Conservation (phyloP, 2,797 vertebrate genomes). For the Labroides dimidiatus region DNA sequence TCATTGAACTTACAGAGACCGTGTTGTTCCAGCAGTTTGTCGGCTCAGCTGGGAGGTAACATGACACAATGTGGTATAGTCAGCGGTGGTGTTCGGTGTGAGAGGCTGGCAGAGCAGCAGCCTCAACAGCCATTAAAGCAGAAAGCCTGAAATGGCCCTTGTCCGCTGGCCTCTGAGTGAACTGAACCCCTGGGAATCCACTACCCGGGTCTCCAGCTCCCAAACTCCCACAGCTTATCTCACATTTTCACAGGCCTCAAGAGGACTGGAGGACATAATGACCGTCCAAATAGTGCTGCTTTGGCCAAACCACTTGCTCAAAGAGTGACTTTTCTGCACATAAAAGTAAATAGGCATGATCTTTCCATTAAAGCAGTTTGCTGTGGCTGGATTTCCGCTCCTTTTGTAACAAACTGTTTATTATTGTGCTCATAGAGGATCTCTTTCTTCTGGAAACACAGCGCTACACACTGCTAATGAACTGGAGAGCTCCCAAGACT, state of each 20-base stretch:
- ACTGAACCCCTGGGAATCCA: slow-evolving; percentile 72
- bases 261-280: slow-evolving; percentile 55
- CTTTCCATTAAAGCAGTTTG: slow-evolving; percentile 6
- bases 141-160: slow-evolving; percentile 70
- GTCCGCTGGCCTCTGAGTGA: slow-evolving; percentile 76
- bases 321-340: slow-evolving; percentile 32
- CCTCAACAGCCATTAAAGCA: slow-evolving; percentile 64
- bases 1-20: slow-evolving; percentile 55
- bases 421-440: slow-evolving; percentile 45
- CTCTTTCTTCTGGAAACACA: slow-evolving; percentile 46
- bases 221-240: slow-evolving; percentile 69
- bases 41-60: slow-evolving; percentile 58
- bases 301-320: slow-evolving; percentile 37
- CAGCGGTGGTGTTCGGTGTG: slow-evolving; percentile 30
- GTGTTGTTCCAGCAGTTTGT: slow-evolving; percentile 63
- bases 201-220: slow-evolving; percentile 38
- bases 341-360: slow-evolving; percentile 36
- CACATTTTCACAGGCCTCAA: slow-evolving; percentile 67
- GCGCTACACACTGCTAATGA: slow-evolving; percentile 24
- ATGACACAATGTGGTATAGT: slow-evolving; percentile 59
- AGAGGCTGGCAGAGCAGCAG: slow-evolving; percentile 24
- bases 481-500: slow-evolving; percentile 47
- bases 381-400: slow-evolving; percentile 32
- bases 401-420: slow-evolving; percentile 48
- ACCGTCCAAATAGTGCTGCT: slow-evolving; percentile 44